phyloP scores from a whole-genome alignment of 1,140 invertebrate genomes.

The Holcopasites calliopsidis region DNA sequence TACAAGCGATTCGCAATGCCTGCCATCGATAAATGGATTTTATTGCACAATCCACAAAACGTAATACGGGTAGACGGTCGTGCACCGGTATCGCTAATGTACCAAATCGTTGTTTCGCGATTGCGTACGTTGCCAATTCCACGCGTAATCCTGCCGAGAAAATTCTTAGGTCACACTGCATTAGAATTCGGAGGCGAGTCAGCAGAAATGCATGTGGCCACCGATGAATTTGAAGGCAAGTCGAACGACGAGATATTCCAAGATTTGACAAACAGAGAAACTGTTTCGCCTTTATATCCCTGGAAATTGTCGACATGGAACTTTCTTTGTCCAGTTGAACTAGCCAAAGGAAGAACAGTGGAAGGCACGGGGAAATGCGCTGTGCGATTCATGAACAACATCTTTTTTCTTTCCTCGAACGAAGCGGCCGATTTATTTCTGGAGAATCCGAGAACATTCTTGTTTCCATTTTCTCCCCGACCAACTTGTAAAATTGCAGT shows the following conservation, averaged over 20 bases:
- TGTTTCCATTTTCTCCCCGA: slow-evolving; percentile 73
- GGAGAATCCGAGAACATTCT: slow-evolving; percentile 81
- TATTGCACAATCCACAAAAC: slow-evolving; percentile 78
- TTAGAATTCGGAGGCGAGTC: slow-evolving; percentile 23
- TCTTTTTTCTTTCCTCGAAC: slow-evolving; percentile 80
- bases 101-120: slow-evolving; percentile 75
- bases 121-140: slow-evolving; percentile 74
- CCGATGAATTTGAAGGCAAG: slow-evolving; percentile 36
- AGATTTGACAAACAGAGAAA: slow-evolving; percentile 56
- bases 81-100: slow-evolving; percentile 73
- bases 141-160: slow-evolving; percentile 74
- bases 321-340: slow-evolving; percentile 81
- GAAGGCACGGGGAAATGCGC: slow-evolving; percentile 78
- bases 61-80: slow-evolving; percentile 82
- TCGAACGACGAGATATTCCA: slow-evolving; percentile 66
- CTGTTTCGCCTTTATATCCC: slow-evolving; percentile 64
- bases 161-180: slow-evolving; percentile 20
- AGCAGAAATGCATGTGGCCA: neutral
- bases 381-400: slow-evolving; percentile 81
- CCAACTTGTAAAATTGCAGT: slow-evolving; percentile 75
- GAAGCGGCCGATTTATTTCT: slow-evolving; percentile 77
- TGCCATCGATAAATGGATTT: slow-evolving; percentile 78
- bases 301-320: slow-evolving; percentile 80
- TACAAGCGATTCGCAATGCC: slow-evolving; percentile 69
- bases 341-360: slow-evolving; percentile 76